Percentiles rank a stretch among this genome's conserved stretches.
Evolutionary conservation across 2,797 vertebrate genomes (phyloP).

Genomic region (Leucoraja ocellata): DNA sequence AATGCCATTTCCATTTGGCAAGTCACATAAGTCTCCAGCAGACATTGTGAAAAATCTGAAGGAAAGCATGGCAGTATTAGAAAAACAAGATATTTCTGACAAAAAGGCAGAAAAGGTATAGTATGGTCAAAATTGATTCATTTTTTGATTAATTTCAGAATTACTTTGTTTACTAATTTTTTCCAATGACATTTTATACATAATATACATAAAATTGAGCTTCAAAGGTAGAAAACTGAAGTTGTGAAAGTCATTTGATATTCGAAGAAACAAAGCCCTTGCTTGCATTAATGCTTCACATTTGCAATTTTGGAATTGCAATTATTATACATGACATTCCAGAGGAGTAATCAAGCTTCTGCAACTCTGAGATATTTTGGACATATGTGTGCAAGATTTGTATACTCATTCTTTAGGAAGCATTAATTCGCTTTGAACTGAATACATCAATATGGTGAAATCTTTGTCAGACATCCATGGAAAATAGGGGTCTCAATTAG

Average conservation of each 20-base stretch:
- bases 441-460: not conserved
- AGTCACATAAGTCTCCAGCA: slow-evolving; percentile 94
- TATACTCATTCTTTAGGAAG: not conserved
- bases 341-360: not conserved
- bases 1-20: slow-evolving; percentile 97
- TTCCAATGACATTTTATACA: not conserved
- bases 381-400: not conserved
- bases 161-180: not conserved
- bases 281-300: not conserved
- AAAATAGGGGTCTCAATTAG: no score
- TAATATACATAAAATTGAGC: not conserved
- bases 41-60: slow-evolving; percentile 97
- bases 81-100: slow-evolving; percentile 95
- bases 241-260: not conserved
- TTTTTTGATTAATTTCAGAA: not conserved
- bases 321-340: not conserved
- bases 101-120: slow-evolving; percentile 93
- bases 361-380: not conserved
- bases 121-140: not conserved
- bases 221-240: not conserved
- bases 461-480: no score
- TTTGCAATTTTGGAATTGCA: not conserved
- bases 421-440: not conserved
- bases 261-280: not conserved
- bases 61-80: slow-evolving; percentile 89